Evolutionary conservation across 2,797 vertebrate species (phyloP).

Genomic region (Micromesistius poutassou): DNA sequence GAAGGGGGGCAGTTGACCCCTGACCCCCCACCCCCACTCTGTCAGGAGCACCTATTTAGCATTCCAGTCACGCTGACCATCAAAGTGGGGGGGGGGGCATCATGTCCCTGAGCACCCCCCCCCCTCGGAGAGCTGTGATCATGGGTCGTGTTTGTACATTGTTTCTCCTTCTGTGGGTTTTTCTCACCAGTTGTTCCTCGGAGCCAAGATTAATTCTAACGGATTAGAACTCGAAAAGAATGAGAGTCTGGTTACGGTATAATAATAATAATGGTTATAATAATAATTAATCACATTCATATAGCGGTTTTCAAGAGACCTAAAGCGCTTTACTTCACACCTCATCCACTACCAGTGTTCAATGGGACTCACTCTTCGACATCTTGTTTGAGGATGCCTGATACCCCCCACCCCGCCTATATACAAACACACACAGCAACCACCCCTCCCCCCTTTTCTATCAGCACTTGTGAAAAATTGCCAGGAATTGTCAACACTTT

Average conservation of each 20-base stretch:
- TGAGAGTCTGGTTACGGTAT: too few species aligned
- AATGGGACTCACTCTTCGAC: conserved; percentile 10
- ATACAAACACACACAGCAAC: conserved; percentile 31
- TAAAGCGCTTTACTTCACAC: not conserved
- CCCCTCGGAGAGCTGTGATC: too few species aligned
- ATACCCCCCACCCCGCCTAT: conserved; percentile 26
- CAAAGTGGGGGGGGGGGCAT: not conserved
- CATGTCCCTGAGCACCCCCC: too few species aligned
- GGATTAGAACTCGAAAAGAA: too few species aligned
- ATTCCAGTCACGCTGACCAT: conserved; percentile 50
- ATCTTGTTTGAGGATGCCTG: conserved; percentile 36
- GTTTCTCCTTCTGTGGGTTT: too few species aligned
- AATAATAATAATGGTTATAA: too few species aligned
- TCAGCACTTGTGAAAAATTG: conserved; percentile 40
- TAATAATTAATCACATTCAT: too few species aligned
- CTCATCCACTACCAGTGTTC: not conserved
- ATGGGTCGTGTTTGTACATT: too few species aligned
- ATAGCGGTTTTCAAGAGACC: too few species aligned
- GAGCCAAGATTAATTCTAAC: too few species aligned
- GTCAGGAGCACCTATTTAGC: conserved; percentile 42
- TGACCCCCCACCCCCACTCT: conserved; percentile 47
- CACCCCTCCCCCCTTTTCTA: conserved; percentile 54
- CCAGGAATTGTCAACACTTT: conserved; percentile 48
- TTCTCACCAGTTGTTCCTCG: too few species aligned
- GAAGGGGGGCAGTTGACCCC: conserved; percentile 47